Conservation (phyloP, 2,113 vertebrate genomes). For the Limanda limanda region DNA sequence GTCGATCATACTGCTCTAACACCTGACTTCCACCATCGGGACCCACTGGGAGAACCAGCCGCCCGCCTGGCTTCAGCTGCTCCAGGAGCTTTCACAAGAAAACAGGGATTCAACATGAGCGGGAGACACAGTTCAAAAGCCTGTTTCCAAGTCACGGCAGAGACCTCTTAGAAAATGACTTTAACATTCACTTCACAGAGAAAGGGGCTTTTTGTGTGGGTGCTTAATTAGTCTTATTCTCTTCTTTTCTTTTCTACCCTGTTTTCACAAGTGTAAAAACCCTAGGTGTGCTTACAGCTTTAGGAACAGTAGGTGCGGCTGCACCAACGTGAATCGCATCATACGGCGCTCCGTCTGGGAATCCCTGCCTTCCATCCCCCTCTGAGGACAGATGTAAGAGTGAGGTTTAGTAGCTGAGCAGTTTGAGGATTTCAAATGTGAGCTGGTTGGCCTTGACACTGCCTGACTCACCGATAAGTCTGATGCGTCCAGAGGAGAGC, state of each 20-base stretch:
- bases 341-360: constrained; percentile 87
- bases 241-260: neutral
- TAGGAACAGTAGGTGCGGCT: constrained; percentile 86
- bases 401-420: neutral
- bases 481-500: constrained; percentile 86
- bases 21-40: constrained; percentile 87
- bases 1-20: constrained; percentile 91
- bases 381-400: constrained; percentile 68
- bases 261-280: neutral
- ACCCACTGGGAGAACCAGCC: constrained; percentile 89
- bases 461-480: constrained; percentile 83
- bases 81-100: constrained; percentile 84
- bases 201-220: neutral
- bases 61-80: constrained; percentile 90
- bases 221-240: neutral
- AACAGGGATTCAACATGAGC: neutral
- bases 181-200: neutral
- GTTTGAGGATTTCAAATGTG: neutral
- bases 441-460: neutral
- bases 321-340: constrained; percentile 94
- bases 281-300: constrained; percentile 79
- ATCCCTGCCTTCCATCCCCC: constrained; percentile 89
- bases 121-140: neutral
- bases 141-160: neutral
- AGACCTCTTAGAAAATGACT: neutral